Base-by-base conservation (phyloP, 2,888 invertebrate species). In the Heliconius cydno region DNA sequence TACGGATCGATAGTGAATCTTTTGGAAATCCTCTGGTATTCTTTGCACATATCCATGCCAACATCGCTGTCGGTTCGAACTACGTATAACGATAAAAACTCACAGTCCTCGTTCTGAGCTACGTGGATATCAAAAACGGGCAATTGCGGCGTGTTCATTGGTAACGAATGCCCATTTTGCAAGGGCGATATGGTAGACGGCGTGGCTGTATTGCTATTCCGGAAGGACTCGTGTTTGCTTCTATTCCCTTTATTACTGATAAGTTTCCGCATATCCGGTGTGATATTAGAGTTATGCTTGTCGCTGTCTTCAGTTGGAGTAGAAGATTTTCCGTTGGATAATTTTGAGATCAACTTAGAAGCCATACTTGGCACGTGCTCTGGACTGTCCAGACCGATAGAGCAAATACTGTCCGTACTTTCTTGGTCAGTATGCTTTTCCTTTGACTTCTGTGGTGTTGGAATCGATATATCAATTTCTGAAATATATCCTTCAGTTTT, bases 181-280 rank as follows among this genome's bases (percentile, higher is more conserved):
- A 95, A 85, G 0, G 95, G 95, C 1, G 95, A 95, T 83, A 94
- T 94, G 0, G 95, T 95, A 1, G 95, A 95, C 0, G 95, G 94
- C 10, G 95, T 95, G 10, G 93, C 93, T 2, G 89, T 91, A 70
- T 93, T 95, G 83, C 92, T 94, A 6, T 85, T 89, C 79, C 92
- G 86, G 82, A 92, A 95, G 0, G 91, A 92, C 41, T 94, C 95
- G 60, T 90, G 92, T 85, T 94, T 94, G 2, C 86, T 88, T 67
- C 89, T 87, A 76, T 91, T 92, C 0, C 86, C 87, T 86, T 92
- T 92, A 72, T 86, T 88, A 1, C 87, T 84, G 63, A 87, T 90
- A 3, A 92, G 80, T 83, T 92, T 92, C 0, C 85, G 63, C 88
- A 91, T 90, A 83, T 95, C 94, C 1, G 95, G 95, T 13, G 95